A percentile compares a stretch with the other conserved stretches of the same genome.
Evolutionary conservation across 1,140 invertebrate species (phyloP).

Genomic region (Drosophila ercepeae): DNA sequence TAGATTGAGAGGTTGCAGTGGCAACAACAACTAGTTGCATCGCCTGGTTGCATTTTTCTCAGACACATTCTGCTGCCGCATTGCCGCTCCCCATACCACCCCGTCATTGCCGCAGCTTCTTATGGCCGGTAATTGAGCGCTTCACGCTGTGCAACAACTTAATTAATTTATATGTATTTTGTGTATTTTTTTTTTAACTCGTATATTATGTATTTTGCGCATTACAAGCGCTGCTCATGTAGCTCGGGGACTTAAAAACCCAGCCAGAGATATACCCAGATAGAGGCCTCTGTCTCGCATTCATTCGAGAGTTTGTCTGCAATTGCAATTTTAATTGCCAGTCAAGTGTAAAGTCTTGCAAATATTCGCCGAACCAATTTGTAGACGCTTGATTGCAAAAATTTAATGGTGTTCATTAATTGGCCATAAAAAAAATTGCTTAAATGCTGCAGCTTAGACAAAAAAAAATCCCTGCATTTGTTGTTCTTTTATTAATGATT

Average conservation of each 20-base stretch:
- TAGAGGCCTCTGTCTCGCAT: conserved; percentile 10
- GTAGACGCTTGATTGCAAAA: conserved; percentile 77
- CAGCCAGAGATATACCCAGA: conserved; percentile 19
- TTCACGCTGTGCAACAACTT: conserved; percentile 82
- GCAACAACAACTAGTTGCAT: conserved; percentile 53
- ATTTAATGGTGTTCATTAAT: conserved; percentile 82
- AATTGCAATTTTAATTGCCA: conserved; percentile 77
- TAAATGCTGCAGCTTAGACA: conserved; percentile 43
- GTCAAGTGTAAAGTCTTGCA: conserved; percentile 60
- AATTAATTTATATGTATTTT: conserved; percentile 76
- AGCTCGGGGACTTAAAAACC: conserved; percentile 32
- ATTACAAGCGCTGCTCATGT: conserved; percentile 63
- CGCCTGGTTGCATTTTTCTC: conserved; percentile 79
- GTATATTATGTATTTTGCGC: conserved; percentile 59
- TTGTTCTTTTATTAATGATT: neutral
- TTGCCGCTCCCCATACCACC: conserved; percentile 14
- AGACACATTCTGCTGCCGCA: conserved; percentile 69
- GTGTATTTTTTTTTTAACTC: conserved; percentile 26
- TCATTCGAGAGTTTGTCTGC: conserved; percentile 60
- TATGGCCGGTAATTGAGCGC: conserved; percentile 66
- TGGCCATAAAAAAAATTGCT: conserved; percentile 64
- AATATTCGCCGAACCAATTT: conserved; percentile 72
- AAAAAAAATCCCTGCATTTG: conserved; percentile 10
- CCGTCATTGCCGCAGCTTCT: neutral
- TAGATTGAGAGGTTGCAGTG: conserved; percentile 61